phyloP scores from a whole-genome alignment of 92 coral and sea anemone genomes.

The Epizoanthus fatuus region DNA sequence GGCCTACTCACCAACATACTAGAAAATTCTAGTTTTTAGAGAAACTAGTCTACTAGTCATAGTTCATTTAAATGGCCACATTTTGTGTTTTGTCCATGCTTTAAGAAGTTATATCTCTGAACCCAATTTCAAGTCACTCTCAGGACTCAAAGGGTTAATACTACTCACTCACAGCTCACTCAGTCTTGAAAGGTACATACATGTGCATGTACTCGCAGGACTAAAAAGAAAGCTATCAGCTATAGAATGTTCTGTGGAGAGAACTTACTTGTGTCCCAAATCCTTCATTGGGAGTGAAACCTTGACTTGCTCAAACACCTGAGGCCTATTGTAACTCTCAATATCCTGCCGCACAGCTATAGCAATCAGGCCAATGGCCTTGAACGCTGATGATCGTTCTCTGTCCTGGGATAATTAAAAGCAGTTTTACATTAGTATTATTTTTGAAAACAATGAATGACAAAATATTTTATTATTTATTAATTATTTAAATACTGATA shows the following conservation, averaged over 20 bases:
- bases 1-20: no score
- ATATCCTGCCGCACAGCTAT: conserved; percentile 96
- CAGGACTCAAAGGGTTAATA: no score
- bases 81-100: no score
- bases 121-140: no score
- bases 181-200: no score
- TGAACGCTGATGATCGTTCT: conserved; percentile 98
- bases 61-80: no score
- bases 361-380: conserved; percentile 93
- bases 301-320: conserved; percentile 92
- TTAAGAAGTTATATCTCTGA: no score
- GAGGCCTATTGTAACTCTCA: conserved; percentile 77
- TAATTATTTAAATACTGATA: neutral
- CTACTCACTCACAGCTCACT: no score
- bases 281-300: conserved; percentile 94
- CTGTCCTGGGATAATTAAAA: conserved; percentile 76
- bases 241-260: neutral
- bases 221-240: no score
- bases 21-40: no score
- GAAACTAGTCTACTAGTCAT: no score
- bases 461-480: neutral
- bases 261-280: conserved; percentile 91
- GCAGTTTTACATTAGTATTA: neutral
- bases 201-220: no score
- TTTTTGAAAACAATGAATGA: neutral